Evolutionary conservation across 2,888 invertebrate genomes (phyloP), one percentile per base, ranked within the genome.

Genomic region (Eulithis prunata): DNA sequence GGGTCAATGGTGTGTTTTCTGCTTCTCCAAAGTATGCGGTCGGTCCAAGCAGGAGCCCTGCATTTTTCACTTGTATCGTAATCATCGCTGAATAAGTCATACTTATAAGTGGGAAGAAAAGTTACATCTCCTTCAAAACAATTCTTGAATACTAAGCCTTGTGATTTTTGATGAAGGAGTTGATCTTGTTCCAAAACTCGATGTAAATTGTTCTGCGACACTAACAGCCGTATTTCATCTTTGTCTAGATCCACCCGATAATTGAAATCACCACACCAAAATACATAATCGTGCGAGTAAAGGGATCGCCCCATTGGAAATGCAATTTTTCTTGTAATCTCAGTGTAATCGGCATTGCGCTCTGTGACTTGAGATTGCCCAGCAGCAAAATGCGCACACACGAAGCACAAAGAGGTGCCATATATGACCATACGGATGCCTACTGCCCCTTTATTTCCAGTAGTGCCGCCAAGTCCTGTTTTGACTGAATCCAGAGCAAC

Each of bases 211-310:
- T 96, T 95, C 71, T 95, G 94, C 64, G 95, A 95, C 0, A 99
- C 95, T 69, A 97, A 93, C 66, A 97, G 96, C 81, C 98, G 98
- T 69, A 99, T 96, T 83, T 98, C 98, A 6, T 99, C 99, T 82
- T 98, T 98, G 73, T 97, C 97, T 95, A 99, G 95, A 85, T 99
- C 99, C 65, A 99, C 96, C 64, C 99, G 95, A 84, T 99, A 99
- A 87, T 99, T 99, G 87, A 99, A 99, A 91, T 99, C 99, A 0
- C 99, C 99, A 86, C 99, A 98, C 99, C 99, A 99, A 89, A 99
- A 99, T 1, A 99, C 96, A 86, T 98, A 99, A 90, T 99, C 99
- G 84, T 99, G 99, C 1, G 98, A 97, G 85, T 97, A 97, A 6
- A 99, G 91, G 0, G 97, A 97, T 68, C 98, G 94, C 10, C 98